Percentiles rank a stretch among this genome's conserved stretches.
phyloP scores from a whole-genome alignment of 2,113 vertebrate genomes.

The Morone saxatilis region DNA sequence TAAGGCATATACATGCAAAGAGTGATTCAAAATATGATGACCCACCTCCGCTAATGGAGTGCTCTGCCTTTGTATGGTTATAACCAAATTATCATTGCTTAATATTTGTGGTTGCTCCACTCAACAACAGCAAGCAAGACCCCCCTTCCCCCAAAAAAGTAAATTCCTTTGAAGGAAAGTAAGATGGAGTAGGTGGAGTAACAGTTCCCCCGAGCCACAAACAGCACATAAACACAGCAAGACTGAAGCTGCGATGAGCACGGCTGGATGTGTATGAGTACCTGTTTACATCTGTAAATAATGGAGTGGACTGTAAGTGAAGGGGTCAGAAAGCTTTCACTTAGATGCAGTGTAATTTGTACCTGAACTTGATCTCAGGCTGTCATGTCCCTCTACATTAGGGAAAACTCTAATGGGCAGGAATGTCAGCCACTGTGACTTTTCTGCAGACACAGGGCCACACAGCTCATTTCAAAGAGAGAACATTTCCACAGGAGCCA shows the following conservation, averaged over 20 bases:
- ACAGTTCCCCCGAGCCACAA: slow-evolving; percentile 7
- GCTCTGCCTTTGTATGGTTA: not conserved
- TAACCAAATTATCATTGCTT: not conserved
- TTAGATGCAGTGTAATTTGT: slow-evolving; percentile 51
- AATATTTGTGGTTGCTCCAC: not conserved
- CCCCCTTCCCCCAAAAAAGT: not conserved
- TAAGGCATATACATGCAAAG: not conserved
- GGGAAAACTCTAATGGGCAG: slow-evolving; percentile 32
- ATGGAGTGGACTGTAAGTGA: slow-evolving; percentile 41
- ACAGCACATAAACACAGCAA: not conserved
- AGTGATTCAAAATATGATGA: not conserved
- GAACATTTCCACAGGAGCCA: slow-evolving; percentile 48
- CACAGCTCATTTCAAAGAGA: slow-evolving; percentile 30
- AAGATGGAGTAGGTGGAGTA: not conserved
- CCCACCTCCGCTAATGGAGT: not conserved
- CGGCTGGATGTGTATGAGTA: not conserved
- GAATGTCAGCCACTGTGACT: slow-evolving; percentile 44
- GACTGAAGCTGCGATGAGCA: not conserved
- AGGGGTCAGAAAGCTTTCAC: slow-evolving; percentile 55
- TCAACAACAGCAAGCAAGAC: not conserved
- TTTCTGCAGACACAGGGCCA: slow-evolving; percentile 29
- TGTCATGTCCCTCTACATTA: slow-evolving; percentile 62
- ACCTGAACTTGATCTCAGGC: slow-evolving; percentile 55
- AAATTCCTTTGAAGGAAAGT: not conserved
- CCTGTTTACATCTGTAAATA: slow-evolving; percentile 68